A percentile compares a stretch with the other conserved stretches of the same genome.
Evolutionary conservation across 2,797 vertebrate species (phyloP).

Genomic region (Psittacula echo): DNA sequence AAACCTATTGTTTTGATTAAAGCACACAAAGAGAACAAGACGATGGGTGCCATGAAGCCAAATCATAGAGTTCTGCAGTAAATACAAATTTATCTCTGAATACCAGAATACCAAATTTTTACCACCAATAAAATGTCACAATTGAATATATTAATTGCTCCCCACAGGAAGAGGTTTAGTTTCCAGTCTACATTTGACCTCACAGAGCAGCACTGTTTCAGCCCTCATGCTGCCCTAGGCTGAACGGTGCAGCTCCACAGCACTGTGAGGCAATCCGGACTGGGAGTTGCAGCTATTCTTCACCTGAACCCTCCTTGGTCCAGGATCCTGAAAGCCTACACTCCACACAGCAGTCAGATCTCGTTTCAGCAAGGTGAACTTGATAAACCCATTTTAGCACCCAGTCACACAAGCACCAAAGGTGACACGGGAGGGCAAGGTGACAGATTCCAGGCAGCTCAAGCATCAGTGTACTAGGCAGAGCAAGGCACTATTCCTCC

Average conservation of each 20-base stretch:
- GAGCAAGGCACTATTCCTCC: not conserved
- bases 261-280: accelerated
- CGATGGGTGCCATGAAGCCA: not conserved
- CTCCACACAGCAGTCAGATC: not conserved
- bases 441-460: not conserved
- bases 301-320: not conserved
- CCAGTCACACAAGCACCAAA: not conserved
- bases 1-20: not conserved
- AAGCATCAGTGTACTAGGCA: not conserved
- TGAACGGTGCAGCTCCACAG: not conserved
- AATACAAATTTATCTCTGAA: not conserved
- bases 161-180: not conserved
- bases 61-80: not conserved
- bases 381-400: not conserved
- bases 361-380: not conserved
- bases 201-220: not conserved
- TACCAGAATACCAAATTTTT: not conserved
- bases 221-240: not conserved
- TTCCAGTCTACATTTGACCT: not conserved
- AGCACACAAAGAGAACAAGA: not conserved
- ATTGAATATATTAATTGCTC: not conserved
- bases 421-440: not conserved
- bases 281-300: not conserved
- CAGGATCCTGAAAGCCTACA: not conserved
- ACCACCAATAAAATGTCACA: not conserved